Evolutionary conservation across 1,140 invertebrate genomes (phyloP), one percentile per base, ranked within the genome.

Genomic region (Drosophila murphyi): DNA sequence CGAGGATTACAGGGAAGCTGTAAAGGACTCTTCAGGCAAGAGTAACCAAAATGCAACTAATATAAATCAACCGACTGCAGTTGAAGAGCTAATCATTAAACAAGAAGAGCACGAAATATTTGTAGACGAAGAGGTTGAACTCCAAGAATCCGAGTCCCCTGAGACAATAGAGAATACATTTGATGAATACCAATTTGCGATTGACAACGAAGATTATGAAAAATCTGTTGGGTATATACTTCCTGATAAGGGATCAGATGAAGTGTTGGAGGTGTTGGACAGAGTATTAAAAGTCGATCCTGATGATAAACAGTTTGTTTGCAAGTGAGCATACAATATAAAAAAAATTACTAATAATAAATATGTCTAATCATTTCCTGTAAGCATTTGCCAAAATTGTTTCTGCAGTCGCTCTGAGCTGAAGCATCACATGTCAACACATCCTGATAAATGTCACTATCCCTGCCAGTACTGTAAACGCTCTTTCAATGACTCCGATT

Each of bases 401-500:
- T 92, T 92, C 54, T 92, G 87, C 63, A 92, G 88, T 7, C 78
- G 81, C 0, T 90, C 88, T 0, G 91, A 92, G 45, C 70, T 92
- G 0, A 92, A 92, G 29, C 80, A 91, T 0, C 87, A 90, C 56
- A 90, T 90, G 87, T 73, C 87, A 0, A 82, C 82, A 34, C 87
- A 90, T 48, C 90, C 87, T 1, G 87, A 88, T 10, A 87, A 90
- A 31, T 73, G 87, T 8, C 87, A 82, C 0, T 90, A 82, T 47
- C 82, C 82, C 6, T 90, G 87, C 12, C 79, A 87, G 20, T 88
- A 90, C 47, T 90, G 87, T 57, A 79, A 83, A 29, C 76, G 87
- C 5, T 82, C 82, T 45, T 90, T 90, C 54, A 80, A 87, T 35
- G 87, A 90, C 52, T 90, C 87, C 39, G 87, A 79, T 37, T 88